A percentile compares a stretch with the other conserved stretches of the same genome.
Evolutionary conservation across 37 sponge, comb jelly and placozoan species (phyloP).

Genomic region (Bolinopsis microptera): DNA sequence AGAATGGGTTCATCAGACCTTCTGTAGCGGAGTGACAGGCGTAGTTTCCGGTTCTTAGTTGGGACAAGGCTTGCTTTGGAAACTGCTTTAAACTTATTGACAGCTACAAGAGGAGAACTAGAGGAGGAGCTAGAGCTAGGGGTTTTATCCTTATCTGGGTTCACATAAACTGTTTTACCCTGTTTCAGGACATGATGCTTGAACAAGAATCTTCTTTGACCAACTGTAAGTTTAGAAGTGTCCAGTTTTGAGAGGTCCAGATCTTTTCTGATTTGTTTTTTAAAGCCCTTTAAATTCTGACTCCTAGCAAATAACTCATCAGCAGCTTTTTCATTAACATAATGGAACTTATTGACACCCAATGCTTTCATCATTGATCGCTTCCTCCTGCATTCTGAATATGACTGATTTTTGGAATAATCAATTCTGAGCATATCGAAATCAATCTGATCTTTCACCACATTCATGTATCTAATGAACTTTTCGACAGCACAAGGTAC

Average conservation of each 20-base stretch:
- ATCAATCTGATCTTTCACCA: constrained; percentile 22
- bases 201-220: constrained; percentile 40
- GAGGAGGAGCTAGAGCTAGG: neutral
- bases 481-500: neutral
- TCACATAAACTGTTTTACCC: neutral
- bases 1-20: neutral
- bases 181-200: constrained; percentile 4
- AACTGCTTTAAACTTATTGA: constrained; percentile 1
- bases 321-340: constrained; percentile 19
- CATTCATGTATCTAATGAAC: neutral
- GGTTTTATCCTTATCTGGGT: neutral
- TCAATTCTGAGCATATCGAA: neutral
- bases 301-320: constrained; percentile 32
- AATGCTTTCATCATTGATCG: constrained; percentile 5
- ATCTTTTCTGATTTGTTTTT: constrained; percentile 3
- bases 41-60: neutral
- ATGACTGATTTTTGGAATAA: constrained; percentile 2
- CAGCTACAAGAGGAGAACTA: neutral
- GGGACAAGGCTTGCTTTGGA: neutral
- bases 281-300: constrained; percentile 3
- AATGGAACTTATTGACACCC: constrained; percentile 4
- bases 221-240: neutral
- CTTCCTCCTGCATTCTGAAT: constrained; percentile 34
- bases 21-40: neutral
- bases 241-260: constrained; percentile 32